phyloP scores from a whole-genome alignment of 1,140 invertebrate species.

The Megalopta genalis region DNA sequence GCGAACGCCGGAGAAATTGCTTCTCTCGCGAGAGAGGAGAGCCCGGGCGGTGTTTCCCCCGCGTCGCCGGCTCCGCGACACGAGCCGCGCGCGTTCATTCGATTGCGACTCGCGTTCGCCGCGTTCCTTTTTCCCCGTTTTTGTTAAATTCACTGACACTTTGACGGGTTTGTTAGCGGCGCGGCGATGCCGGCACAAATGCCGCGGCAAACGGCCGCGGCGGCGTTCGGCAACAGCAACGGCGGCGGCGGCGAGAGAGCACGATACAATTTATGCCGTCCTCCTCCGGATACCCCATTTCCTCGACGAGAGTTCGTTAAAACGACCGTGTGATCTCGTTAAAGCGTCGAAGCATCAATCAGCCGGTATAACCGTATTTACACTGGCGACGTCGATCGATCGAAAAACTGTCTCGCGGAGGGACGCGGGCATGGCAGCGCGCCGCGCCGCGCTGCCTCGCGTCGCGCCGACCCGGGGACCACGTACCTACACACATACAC shows the following conservation, averaged over 20 bases:
- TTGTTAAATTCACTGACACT: background rate
- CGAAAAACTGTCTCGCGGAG: slow-evolving; percentile 8
- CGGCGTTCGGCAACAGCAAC: too few species aligned
- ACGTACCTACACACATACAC: too few species aligned
- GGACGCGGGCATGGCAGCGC: too few species aligned
- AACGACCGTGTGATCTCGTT: slow-evolving; percentile 33
- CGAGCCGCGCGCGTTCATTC: background rate
- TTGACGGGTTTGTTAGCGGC: slow-evolving; percentile 31
- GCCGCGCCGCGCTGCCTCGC: too few species aligned
- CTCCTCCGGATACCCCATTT: slow-evolving; percentile 29
- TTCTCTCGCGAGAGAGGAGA: background rate
- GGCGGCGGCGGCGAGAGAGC: too few species aligned
- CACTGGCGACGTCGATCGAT: slow-evolving; percentile 21
- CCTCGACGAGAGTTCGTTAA: slow-evolving; percentile 43
- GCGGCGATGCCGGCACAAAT: background rate
- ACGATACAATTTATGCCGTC: slow-evolving; percentile 4
- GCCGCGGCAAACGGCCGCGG: background rate
- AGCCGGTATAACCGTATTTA: slow-evolving; percentile 31
- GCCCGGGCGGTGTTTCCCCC: too few species aligned
- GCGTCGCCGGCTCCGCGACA: background rate
- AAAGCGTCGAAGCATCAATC: slow-evolving; percentile 43
- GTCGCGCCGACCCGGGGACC: too few species aligned
- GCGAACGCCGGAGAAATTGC: background rate
- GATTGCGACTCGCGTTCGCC: background rate
- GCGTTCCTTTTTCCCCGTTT: background rate